Percentiles rank a stretch among this genome's conserved stretches.
phyloP scores from a whole-genome alignment of 2,113 vertebrate genomes.

The Pongo abelii region DNA sequence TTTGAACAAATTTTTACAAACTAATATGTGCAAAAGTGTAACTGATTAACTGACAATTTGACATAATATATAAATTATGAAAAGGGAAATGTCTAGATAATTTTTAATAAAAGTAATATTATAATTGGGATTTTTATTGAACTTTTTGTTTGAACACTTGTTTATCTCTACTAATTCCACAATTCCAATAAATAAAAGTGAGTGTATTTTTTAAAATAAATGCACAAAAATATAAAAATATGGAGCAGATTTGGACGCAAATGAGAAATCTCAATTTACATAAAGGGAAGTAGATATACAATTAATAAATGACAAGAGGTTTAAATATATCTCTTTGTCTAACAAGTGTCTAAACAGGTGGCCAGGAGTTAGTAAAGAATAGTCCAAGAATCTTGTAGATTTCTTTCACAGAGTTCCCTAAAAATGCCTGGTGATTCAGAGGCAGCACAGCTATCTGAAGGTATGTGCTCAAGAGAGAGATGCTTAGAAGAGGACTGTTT shows the following conservation, averaged over 20 bases:
- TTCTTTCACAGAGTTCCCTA: not conserved
- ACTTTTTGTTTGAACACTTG: not conserved
- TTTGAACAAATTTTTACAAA: not conserved
- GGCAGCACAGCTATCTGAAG: not conserved
- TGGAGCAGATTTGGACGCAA: not conserved
- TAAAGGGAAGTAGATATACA: not conserved
- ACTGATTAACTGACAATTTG: not conserved
- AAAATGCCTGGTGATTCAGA: not conserved
- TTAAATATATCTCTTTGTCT: not conserved
- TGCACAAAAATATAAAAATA: not conserved
- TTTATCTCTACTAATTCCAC: not conserved
- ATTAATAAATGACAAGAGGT: not conserved
- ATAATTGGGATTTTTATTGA: not conserved
- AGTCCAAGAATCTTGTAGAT: not conserved
- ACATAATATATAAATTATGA: not conserved
- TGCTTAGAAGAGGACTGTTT: not conserved
- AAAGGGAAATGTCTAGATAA: not conserved
- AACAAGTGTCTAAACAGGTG: not conserved
- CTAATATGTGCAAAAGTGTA: not conserved
- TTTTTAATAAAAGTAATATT: not conserved
- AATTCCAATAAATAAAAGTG: not conserved
- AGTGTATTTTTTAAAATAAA: not conserved
- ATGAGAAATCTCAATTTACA: not conserved
- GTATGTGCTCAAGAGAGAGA: not conserved
- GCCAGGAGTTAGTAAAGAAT: not conserved